Conservation (phyloP, 1,140 invertebrate genomes). For the Eriosoma lanigerum region DNA sequence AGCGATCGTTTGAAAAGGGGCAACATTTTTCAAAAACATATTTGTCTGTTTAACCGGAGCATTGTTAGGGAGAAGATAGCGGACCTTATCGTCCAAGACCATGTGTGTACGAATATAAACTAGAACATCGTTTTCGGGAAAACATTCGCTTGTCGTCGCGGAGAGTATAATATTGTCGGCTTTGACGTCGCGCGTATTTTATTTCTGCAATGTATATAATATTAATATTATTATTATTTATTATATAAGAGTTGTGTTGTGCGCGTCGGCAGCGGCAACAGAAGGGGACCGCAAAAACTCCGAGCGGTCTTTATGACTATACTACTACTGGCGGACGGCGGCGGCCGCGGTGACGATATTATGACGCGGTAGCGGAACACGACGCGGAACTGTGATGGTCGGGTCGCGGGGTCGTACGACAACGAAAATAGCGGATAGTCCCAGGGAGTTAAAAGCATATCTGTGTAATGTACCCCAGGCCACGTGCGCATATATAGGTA, state of each 20-base stretch:
- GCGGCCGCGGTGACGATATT: background rate
- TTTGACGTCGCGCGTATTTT: no score
- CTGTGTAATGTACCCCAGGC: constrained; percentile 49
- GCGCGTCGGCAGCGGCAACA: background rate
- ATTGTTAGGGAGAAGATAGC: no score
- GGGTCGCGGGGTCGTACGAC: constrained; percentile 1
- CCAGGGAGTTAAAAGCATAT: constrained; percentile 49
- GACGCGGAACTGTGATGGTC: background rate
- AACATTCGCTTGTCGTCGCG: no score
- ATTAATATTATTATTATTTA: no score
- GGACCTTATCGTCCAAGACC: no score
- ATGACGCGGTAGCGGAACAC: background rate
- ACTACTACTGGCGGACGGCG: background rate
- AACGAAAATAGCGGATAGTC: constrained; percentile 42
- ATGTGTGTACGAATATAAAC: no score
- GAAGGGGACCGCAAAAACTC: constrained; percentile 3
- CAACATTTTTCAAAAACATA: no score
- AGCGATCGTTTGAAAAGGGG: no score
- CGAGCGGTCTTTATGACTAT: background rate
- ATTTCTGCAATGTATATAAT: no score
- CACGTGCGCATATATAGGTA: constrained; percentile 23
- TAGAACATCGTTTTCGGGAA: no score
- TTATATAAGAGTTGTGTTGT: background rate
- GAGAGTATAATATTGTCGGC: no score
- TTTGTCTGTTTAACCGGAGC: no score